Evolutionary conservation across 1,140 invertebrate species (phyloP).

Genomic region (Calephelis virginiensis): DNA sequence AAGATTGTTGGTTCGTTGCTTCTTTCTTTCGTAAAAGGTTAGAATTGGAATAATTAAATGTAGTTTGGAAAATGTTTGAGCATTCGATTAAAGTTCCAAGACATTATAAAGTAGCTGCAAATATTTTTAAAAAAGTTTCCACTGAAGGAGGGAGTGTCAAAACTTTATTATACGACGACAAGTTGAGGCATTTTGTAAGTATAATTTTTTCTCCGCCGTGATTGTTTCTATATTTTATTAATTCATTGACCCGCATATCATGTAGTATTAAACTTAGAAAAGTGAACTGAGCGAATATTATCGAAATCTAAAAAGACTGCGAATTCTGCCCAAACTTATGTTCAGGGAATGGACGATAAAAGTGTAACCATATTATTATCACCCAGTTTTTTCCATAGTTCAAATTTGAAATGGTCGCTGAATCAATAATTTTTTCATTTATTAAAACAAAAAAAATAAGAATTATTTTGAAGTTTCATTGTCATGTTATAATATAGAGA

Average conservation of each 20-base stretch:
- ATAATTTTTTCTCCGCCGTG: conserved; percentile 20
- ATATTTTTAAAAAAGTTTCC: conserved; percentile 82
- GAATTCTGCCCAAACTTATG: too few relatives aligned
- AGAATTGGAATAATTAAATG: conserved; percentile 17
- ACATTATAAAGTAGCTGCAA: conserved; percentile 85
- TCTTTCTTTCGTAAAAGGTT: background rate
- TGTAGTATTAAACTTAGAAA: too few relatives aligned
- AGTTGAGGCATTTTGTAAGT: conserved; percentile 80
- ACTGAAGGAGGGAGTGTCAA: conserved; percentile 86
- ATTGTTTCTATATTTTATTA: background rate
- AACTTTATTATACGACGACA: conserved; percentile 83
- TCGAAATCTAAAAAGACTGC: too few relatives aligned
- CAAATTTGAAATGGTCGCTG: too few relatives aligned
- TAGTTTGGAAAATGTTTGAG: conserved; percentile 75
- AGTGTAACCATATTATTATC: too few relatives aligned
- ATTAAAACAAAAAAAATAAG: too few relatives aligned
- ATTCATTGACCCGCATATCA: too few relatives aligned
- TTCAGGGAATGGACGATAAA: too few relatives aligned
- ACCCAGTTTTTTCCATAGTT: too few relatives aligned
- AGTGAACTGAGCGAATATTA: too few relatives aligned
- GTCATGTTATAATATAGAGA: background rate
- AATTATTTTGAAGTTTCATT: background rate
- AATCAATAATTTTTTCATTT: background rate
- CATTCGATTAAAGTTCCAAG: conserved; percentile 88
- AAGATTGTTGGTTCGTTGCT: too few relatives aligned